Evolutionary conservation across 1,140 invertebrate species (phyloP).

Genomic region (Drosophila melanica): DNA sequence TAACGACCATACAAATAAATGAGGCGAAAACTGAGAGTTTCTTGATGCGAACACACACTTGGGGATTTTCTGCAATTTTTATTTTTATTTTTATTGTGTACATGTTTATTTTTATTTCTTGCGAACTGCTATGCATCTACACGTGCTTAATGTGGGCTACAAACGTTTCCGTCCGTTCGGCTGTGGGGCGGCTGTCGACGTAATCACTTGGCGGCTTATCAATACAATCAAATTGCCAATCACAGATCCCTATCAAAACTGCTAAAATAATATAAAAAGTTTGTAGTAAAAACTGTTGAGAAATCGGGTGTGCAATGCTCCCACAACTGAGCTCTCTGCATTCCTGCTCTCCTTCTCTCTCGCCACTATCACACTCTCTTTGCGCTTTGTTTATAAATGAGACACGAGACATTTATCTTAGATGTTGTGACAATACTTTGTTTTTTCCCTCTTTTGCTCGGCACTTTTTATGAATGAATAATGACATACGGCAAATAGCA

Average conservation of each 20-base stretch:
- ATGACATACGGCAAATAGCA: neutral
- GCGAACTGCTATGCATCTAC: neutral
- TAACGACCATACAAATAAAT: neutral
- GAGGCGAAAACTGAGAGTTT: neutral
- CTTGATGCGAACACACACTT: neutral
- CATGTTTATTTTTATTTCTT: no score
- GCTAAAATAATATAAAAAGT: slow-evolving; percentile 4
- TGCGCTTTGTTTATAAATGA: slow-evolving; percentile 26
- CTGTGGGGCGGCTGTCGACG: neutral
- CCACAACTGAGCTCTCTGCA: neutral
- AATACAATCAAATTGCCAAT: slow-evolving; percentile 31
- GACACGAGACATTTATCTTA: slow-evolving; percentile 29
- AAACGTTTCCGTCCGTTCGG: neutral
- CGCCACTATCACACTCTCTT: neutral
- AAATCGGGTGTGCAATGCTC: neutral
- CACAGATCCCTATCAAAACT: slow-evolving; percentile 3
- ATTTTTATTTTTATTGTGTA: neutral
- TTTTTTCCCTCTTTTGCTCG: slow-evolving; percentile 5
- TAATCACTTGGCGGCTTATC: slow-evolving; percentile 20
- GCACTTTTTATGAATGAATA: slow-evolving; percentile 32
- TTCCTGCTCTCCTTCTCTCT: neutral
- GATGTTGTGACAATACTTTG: slow-evolving; percentile 7
- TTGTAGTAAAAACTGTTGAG: slow-evolving; percentile 2
- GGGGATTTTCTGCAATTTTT: neutral
- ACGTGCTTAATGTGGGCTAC: slow-evolving; percentile 3